Evolutionary conservation across 2,888 invertebrate genomes (phyloP), one percentile per base, ranked within the genome.

Genomic region (Amblyteles armatorius): DNA sequence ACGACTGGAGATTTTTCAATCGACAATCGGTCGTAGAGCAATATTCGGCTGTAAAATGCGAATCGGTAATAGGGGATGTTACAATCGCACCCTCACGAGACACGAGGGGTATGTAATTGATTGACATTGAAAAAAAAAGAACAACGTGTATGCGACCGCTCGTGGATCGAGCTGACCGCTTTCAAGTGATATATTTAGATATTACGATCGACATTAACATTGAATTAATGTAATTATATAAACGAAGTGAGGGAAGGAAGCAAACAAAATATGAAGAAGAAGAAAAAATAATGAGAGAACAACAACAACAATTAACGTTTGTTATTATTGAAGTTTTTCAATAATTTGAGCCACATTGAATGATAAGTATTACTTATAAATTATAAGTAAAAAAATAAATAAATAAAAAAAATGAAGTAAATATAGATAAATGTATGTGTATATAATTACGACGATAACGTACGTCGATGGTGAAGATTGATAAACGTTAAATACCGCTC

Each of bases 101-200:
- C 76, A 87, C 84, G 84, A 84, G 87, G 76, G 81, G 78, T 65
- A 65, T 82, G 68, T 71, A 82, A 60, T 63, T 63, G 63, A 33
- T 63, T 73, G 82, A 85, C 80, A 80, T 82, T 71, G 63, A 76
- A 48, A 48, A 16, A 40, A 40, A 11, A 40, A 40, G 63, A 77
- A 88, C 84, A 85, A 87, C 88, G 88, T 89, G 86, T 63, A 63
- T 87, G 88, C 88, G 88, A 89, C 80, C 86, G 89, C 91, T 91
- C 90, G 91, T 90, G 88, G 90, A 90, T 90, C 91, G 91, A 91
- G 91, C 88, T 77, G 90, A 90, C 87, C 88, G 90, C 89, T 91
- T 92, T 91, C 88, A 90, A 90, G 91, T 90, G 91, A 91, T 91
- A 90, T 90, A 90, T 90, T 89, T 91, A 91, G 89, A 89, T 91